phyloP scores from a whole-genome alignment of 1,140 invertebrate genomes.

The Heliothis subflexa region DNA sequence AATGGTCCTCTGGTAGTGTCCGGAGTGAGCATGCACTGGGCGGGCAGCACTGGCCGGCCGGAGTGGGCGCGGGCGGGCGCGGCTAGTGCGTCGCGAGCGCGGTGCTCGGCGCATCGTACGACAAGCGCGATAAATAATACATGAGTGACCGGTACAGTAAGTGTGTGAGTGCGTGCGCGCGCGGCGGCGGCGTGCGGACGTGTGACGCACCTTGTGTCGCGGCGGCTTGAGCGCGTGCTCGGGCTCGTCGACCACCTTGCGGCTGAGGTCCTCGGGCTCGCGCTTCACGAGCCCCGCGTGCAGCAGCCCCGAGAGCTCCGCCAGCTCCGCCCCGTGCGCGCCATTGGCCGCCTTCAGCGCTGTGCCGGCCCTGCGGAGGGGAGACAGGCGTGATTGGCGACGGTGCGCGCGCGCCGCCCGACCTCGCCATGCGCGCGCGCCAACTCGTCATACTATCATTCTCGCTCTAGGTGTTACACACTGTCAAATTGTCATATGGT shows the following conservation, averaged over 20 bases:
- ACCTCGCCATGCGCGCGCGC: slow-evolving; percentile 70
- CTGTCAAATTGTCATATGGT: slow-evolving; percentile 53
- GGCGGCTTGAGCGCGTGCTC: slow-evolving; percentile 84
- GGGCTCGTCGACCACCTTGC: slow-evolving; percentile 85
- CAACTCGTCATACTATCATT: slow-evolving; percentile 67
- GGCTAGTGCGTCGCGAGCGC: slow-evolving; percentile 79
- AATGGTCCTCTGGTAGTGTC: slow-evolving; percentile 60
- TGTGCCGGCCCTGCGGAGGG: slow-evolving; percentile 83
- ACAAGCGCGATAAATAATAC: slow-evolving; percentile 78
- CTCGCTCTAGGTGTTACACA: slow-evolving; percentile 58
- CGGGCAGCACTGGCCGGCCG: slow-evolving; percentile 77
- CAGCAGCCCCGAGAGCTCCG: slow-evolving; percentile 84
- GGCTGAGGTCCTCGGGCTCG: slow-evolving; percentile 86
- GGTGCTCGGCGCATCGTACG: slow-evolving; percentile 80
- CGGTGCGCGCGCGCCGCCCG: slow-evolving; percentile 75
- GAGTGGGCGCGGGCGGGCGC: slow-evolving; percentile 81
- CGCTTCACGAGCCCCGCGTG: slow-evolving; percentile 86
- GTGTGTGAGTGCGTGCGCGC: slow-evolving; percentile 85
- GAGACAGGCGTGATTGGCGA: slow-evolving; percentile 80
- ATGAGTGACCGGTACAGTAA: slow-evolving; percentile 79
- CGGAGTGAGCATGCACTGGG: slow-evolving; percentile 61
- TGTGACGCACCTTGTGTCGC: slow-evolving; percentile 85
- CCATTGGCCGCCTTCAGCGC: slow-evolving; percentile 83
- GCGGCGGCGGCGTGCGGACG: slow-evolving; percentile 83
- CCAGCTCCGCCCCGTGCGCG: slow-evolving; percentile 86